A percentile compares a stretch with the other conserved stretches of the same genome.
Evolutionary conservation across 2,797 vertebrate species (phyloP).

Genomic region (Bucorvus abyssinicus): DNA sequence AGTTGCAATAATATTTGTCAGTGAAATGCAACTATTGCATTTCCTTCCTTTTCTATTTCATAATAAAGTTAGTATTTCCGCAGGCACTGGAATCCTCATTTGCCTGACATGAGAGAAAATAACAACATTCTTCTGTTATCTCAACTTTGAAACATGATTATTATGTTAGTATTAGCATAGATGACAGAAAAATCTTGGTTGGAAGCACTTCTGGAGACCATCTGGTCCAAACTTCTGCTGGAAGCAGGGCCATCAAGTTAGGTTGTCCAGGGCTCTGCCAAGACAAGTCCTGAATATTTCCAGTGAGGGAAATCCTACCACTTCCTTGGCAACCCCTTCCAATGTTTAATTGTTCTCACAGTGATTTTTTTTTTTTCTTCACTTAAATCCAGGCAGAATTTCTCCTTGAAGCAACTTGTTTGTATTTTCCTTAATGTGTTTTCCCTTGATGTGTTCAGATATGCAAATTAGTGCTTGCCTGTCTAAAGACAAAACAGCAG

Average conservation of each 20-base stretch:
- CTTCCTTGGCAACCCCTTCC: background rate
- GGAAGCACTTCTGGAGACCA: slow-evolving; percentile 39
- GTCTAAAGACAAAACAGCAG: background rate
- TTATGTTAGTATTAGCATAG: background rate
- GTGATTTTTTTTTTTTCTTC: background rate
- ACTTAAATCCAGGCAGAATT: background rate
- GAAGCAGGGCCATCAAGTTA: background rate
- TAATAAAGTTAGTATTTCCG: background rate
- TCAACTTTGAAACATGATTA: background rate
- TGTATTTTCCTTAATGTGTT: background rate
- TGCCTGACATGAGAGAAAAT: slow-evolving; percentile 25
- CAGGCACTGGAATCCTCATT: slow-evolving; percentile 25
- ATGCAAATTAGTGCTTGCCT: background rate
- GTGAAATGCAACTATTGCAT: background rate
- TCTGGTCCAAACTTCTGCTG: background rate
- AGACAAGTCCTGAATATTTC: background rate
- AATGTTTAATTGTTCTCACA: slow-evolving; percentile 14
- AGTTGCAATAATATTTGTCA: background rate
- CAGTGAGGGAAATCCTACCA: background rate
- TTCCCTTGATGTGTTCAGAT: background rate
- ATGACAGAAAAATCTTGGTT: slow-evolving; percentile 11
- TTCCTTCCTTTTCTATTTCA: slow-evolving; percentile 28
- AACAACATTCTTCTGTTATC: background rate
- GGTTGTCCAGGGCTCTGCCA: background rate
- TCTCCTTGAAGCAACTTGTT: background rate